phyloP scores from a whole-genome alignment of 2,888 invertebrate species.

The Bombyx huttoni region DNA sequence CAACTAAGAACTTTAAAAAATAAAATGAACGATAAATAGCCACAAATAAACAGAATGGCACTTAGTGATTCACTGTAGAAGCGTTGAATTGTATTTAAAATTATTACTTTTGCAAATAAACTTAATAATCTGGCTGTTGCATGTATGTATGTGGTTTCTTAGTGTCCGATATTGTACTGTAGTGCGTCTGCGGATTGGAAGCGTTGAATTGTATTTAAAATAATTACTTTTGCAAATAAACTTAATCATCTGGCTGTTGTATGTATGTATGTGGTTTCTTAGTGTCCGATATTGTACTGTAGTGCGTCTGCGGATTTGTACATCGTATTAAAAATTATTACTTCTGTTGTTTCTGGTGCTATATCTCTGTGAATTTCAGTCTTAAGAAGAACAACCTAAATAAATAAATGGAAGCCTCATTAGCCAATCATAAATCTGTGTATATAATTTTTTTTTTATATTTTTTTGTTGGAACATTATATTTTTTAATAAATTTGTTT shows the following conservation, averaged over 20 bases:
- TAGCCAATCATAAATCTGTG: constrained; percentile 63
- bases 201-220: constrained; percentile 15
- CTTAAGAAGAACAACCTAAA: constrained; percentile 54
- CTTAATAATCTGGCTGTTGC: constrained; percentile 6
- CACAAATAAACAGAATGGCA: constrained; percentile 53
- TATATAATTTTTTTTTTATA: constrained; percentile 29
- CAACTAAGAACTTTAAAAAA: constrained; percentile 39
- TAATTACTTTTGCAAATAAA: constrained; percentile 14
- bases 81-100: constrained; percentile 16
- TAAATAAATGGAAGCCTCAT: constrained; percentile 64
- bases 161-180: constrained; percentile 23
- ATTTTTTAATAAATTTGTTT: constrained; percentile 50
- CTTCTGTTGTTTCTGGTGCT: constrained; percentile 50
- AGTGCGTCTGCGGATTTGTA: constrained; percentile 49
- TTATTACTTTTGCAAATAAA: constrained; percentile 12
- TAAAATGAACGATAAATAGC: constrained; percentile 30
- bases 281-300: constrained; percentile 23
- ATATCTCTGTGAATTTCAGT: constrained; percentile 48
- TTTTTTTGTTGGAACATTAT: constrained; percentile 13
- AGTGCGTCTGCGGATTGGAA: constrained; percentile 52
- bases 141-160: constrained; percentile 12
- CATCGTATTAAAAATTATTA: constrained; percentile 24
- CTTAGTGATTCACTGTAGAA: constrained; percentile 58
- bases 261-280: constrained; percentile 12
- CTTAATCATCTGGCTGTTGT: constrained; percentile 6